Percentiles rank a stretch among this genome's conserved stretches.
Conservation (phyloP, 2,888 invertebrate genomes). For the Papilio demoleus region DNA sequence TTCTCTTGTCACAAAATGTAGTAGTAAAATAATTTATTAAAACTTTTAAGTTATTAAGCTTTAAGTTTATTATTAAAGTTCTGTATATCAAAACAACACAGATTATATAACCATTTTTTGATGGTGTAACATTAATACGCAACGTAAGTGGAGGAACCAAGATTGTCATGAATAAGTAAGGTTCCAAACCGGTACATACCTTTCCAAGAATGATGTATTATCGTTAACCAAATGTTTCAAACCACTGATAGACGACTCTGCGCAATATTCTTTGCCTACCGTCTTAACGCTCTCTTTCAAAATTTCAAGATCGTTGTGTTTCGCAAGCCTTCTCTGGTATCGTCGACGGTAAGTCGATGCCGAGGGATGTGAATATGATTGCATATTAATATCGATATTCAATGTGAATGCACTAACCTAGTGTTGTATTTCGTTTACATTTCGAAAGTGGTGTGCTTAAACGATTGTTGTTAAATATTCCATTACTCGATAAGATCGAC, state of each 20-base stretch:
- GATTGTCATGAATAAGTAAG: slow-evolving; percentile 8
- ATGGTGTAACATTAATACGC: slow-evolving; percentile 27
- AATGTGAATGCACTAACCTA: slow-evolving; percentile 30
- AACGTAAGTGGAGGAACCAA: slow-evolving; percentile 22
- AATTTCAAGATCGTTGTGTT: slow-evolving; percentile 52
- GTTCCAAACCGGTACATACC: slow-evolving; percentile 54
- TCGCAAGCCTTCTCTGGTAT: slow-evolving; percentile 48
- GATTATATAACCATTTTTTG: slow-evolving; percentile 16
- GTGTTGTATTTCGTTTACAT: slow-evolving; percentile 37
- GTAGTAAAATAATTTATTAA: neutral
- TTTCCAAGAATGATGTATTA: slow-evolving; percentile 67
- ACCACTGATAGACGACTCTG: slow-evolving; percentile 77
- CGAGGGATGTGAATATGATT: slow-evolving; percentile 44
- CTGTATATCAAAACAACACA: slow-evolving; percentile 16
- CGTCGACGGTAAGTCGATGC: slow-evolving; percentile 47
- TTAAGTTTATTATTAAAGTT: slow-evolving; percentile 4
- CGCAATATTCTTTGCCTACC: slow-evolving; percentile 72
- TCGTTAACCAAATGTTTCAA: slow-evolving; percentile 74
- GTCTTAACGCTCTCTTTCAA: slow-evolving; percentile 64
- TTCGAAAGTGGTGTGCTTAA: slow-evolving; percentile 48
- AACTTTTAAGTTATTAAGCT: neutral
- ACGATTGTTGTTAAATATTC: slow-evolving; percentile 70
- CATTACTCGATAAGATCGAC: slow-evolving; percentile 71
- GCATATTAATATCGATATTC: slow-evolving; percentile 40
- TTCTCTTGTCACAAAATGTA: too few species aligned